These are phyloP conservation scores for Amblyopsis rosae DNA, from an alignment of 2,113 vertebrate genomes.

Conservation along the genomic window DNA sequence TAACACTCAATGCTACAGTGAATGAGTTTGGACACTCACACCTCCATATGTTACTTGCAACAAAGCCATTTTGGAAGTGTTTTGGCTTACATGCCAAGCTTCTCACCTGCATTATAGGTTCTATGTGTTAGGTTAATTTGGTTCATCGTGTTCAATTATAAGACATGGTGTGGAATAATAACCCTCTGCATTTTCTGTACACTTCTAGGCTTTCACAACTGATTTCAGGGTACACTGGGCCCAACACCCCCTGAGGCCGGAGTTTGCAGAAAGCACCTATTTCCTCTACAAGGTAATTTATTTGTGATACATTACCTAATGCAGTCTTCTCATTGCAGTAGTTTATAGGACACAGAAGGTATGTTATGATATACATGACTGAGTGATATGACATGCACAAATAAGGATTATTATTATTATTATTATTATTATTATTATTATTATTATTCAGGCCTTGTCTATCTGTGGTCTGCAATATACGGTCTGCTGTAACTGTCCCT, in stretches of 20 bases:
- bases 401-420: not conserved
- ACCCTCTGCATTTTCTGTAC: slow-evolving; percentile 36
- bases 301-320: slow-evolving; percentile 20
- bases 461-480: not conserved
- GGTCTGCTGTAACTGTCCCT: not conserved
- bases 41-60: not conserved
- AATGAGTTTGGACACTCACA: not conserved
- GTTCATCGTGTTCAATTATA: not conserved
- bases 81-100: slow-evolving; percentile 7
- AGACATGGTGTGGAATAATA: slow-evolving; percentile 2
- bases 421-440: not conserved
- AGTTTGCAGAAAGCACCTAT: slow-evolving; percentile 99
- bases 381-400: not conserved
- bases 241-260: slow-evolving; percentile 94
- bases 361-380: not conserved
- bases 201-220: slow-evolving; percentile 96
- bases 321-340: slow-evolving; percentile 6
- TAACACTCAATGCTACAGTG: not conserved
- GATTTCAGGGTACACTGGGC: slow-evolving; percentile 99
- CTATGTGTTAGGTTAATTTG: not conserved
- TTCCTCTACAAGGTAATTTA: slow-evolving; percentile 94
- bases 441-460: not conserved
- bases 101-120: slow-evolving; percentile 10
- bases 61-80: not conserved
- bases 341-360: not conserved